Conservation (phyloP, 2,888 invertebrate genomes). For the Cactoblastis cactorum region DNA sequence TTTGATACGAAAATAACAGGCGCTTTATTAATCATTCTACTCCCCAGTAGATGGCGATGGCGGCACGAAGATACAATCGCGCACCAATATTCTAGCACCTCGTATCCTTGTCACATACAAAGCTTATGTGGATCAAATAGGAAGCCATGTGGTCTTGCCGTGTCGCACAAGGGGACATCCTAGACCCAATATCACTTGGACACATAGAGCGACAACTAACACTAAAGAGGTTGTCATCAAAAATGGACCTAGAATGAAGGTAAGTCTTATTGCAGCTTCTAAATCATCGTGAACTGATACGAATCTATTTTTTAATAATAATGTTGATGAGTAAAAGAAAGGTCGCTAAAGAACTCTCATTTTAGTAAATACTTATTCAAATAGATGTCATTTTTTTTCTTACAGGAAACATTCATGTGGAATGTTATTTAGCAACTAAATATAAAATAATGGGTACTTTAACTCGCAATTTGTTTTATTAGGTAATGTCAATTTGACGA, state of each 20-base stretch:
- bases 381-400: too few species aligned
- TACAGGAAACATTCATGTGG: too few species aligned
- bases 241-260: constrained; percentile 75
- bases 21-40: constrained; percentile 13
- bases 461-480: too few species aligned
- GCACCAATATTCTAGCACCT: constrained; percentile 66
- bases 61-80: constrained; percentile 46
- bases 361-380: too few species aligned
- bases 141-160: constrained; percentile 82
- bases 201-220: constrained; percentile 42
- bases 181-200: constrained; percentile 83
- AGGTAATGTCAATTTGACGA: too few species aligned
- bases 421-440: too few species aligned
- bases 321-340: too few species aligned
- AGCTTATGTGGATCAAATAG: constrained; percentile 79
- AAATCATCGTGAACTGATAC: too few species aligned
- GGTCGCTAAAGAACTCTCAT: too few species aligned
- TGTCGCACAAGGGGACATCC: constrained; percentile 85
- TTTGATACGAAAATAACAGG: not conserved
- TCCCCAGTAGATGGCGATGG: constrained; percentile 43
- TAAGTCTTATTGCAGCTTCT: too few species aligned
- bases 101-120: constrained; percentile 77
- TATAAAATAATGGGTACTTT: too few species aligned
- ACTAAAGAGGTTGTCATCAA: constrained; percentile 75
- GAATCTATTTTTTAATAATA: too few species aligned